Evolutionary conservation across 2,113 vertebrate genomes (phyloP).

Genomic region (Tursiops truncatus): DNA sequence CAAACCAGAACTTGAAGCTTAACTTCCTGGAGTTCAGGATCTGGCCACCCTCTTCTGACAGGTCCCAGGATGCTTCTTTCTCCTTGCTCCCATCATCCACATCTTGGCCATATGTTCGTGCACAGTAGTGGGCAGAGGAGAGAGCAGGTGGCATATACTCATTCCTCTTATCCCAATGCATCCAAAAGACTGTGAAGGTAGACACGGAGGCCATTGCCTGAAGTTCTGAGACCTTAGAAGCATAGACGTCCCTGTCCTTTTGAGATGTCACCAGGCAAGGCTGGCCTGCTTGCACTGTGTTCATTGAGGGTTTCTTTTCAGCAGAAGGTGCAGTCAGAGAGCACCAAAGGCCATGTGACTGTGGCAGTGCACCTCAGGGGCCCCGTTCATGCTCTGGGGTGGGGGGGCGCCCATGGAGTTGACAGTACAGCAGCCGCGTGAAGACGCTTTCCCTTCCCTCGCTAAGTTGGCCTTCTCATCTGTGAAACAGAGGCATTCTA

Average conservation of each 20-base stretch:
- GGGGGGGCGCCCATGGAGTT: accelerated
- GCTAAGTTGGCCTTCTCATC: neutral
- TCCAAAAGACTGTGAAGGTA: neutral
- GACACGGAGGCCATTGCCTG: accelerated
- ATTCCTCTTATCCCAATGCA: neutral
- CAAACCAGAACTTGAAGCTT: neutral
- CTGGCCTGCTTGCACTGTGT: neutral
- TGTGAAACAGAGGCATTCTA: neutral
- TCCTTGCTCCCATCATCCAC: neutral
- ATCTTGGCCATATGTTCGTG: neutral
- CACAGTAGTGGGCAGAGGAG: neutral
- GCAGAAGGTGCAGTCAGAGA: neutral
- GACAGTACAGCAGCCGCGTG: accelerated
- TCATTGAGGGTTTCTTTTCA: neutral
- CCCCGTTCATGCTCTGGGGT: accelerated
- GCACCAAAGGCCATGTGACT: accelerated
- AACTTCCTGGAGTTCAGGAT: neutral
- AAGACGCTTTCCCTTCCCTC: neutral
- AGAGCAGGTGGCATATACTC: neutral
- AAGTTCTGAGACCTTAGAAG: neutral
- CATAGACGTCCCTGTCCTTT: neutral
- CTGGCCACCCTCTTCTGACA: neutral
- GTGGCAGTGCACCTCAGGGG: neutral
- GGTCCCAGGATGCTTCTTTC: constrained; percentile 30
- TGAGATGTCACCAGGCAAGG: neutral